Evolutionary conservation across 2,888 invertebrate species (phyloP).

Genomic region (Diaperis boleti): DNA sequence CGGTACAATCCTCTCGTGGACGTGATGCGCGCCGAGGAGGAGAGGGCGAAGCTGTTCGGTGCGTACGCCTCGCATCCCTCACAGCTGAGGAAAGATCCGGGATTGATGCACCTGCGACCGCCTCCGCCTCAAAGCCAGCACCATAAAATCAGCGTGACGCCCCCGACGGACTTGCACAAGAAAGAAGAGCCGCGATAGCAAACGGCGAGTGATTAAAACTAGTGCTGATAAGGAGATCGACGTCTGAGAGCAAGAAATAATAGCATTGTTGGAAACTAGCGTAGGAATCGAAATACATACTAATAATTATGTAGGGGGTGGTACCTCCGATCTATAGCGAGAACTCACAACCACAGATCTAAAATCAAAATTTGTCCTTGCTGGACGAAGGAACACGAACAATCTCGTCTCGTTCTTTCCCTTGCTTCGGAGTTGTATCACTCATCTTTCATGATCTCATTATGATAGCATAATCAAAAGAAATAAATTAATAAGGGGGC

Average conservation of each 20-base stretch:
- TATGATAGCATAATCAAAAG: constrained; percentile 57
- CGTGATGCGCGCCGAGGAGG: constrained; percentile 82
- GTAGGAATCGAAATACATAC: constrained; percentile 29
- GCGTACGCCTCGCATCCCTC: constrained; percentile 69
- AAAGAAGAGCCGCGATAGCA: constrained; percentile 74
- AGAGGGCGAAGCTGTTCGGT: constrained; percentile 82
- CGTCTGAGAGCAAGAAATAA: too few relatives aligned
- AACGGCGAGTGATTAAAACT: constrained; percentile 38
- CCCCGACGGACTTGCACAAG: constrained; percentile 72
- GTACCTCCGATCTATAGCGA: neutral
- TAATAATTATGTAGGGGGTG: constrained; percentile 4
- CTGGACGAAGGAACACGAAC: too few relatives aligned
- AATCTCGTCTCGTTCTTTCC: neutral
- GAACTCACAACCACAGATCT: too few relatives aligned
- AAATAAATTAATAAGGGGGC: constrained; percentile 41
- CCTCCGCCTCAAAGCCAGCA: constrained; percentile 64
- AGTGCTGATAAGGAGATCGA: too few relatives aligned
- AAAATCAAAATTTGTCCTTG: constrained; percentile 1
- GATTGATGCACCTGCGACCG: constrained; percentile 70
- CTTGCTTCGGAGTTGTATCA: neutral
- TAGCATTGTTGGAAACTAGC: constrained; percentile 30
- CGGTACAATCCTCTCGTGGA: constrained; percentile 85
- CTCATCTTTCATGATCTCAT: constrained; percentile 55
- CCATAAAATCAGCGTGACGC: constrained; percentile 70
- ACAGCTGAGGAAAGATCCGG: constrained; percentile 70